These are phyloP conservation scores for Forficula auricularia DNA, from an alignment of 1,140 invertebrate genomes.

Conservation along the genomic window DNA sequence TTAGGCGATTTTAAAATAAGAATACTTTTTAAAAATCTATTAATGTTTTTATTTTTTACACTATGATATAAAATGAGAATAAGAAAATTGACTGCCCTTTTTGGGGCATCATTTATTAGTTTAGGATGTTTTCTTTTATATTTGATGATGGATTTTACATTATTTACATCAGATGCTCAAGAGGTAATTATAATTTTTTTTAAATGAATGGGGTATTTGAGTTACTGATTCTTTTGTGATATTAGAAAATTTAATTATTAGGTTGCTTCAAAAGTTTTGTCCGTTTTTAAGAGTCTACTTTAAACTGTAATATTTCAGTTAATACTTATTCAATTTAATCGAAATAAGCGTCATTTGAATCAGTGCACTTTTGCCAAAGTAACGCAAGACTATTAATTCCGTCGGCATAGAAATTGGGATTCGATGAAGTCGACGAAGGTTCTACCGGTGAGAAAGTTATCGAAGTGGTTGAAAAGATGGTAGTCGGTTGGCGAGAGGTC, in stretches of 20 bases:
- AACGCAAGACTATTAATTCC: no score
- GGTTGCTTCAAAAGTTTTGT: conserved; percentile 7
- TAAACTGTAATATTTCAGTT: conserved; percentile 1
- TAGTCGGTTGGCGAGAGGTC: no score
- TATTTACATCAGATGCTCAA: conserved; percentile 17
- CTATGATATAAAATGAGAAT: conserved; percentile 22
- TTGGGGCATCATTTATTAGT: conserved; percentile 24
- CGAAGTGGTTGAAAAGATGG: no score
- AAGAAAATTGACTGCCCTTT: conserved; percentile 23
- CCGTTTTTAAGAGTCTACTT: conserved; percentile 4
- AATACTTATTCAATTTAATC: neutral
- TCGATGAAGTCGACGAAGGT: no score
- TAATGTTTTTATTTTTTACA: no score
- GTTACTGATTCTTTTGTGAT: conserved; percentile 5
- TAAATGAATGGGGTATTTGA: neutral
- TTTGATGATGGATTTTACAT: conserved; percentile 26
- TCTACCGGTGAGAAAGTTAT: no score
- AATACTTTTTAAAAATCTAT: no score
- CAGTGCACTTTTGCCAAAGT: no score
- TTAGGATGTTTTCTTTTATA: conserved; percentile 26
- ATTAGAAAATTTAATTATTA: conserved; percentile 3
- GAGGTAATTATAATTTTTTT: conserved; percentile 9
- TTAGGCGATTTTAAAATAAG: no score
- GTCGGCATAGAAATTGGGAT: no score
- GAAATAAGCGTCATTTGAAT: conserved; percentile 6